These are phyloP conservation scores for Acrobasis repandana DNA, from an alignment of 2,888 invertebrate species.

Conservation along the genomic window DNA sequence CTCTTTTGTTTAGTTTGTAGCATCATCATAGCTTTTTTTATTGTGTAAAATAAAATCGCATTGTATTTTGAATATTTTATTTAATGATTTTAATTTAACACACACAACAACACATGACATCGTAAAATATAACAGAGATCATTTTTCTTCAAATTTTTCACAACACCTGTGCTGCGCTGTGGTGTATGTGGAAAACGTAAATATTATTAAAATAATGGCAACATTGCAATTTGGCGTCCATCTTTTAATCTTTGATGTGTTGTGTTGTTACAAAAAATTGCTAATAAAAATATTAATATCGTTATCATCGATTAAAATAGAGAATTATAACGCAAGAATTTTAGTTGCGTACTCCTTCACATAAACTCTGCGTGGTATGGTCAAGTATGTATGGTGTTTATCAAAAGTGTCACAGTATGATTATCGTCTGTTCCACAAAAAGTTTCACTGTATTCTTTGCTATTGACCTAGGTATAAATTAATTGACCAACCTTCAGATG, in stretches of 20 bases:
- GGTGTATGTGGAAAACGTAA: too few species aligned
- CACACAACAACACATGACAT: too few species aligned
- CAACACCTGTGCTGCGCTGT: too few species aligned
- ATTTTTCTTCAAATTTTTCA: too few species aligned
- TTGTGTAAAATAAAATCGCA: too few species aligned
- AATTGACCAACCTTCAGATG: constrained; percentile 65
- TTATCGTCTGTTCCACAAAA: constrained; percentile 70
- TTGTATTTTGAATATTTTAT: too few species aligned
- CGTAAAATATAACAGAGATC: too few species aligned
- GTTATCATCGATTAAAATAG: constrained; percentile 26
- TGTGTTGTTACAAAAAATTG: constrained; percentile 73
- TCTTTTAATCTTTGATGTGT: constrained; percentile 79
- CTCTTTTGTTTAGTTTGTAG: too few species aligned
- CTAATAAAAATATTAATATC: constrained; percentile 50
- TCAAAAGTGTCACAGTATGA: constrained; percentile 75
- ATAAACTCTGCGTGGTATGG: constrained; percentile 44
- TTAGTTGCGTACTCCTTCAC: constrained; percentile 39
- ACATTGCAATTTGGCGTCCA: constrained; percentile 79
- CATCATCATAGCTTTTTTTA: too few species aligned
- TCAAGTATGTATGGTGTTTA: constrained; percentile 47
- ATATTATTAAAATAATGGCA: constrained; percentile 54
- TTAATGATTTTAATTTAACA: too few species aligned
- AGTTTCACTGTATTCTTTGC: constrained; percentile 75
- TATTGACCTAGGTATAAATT: constrained; percentile 78
- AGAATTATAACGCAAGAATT: constrained; percentile 30